Conservation (phyloP, 2,797 vertebrate species). For the Glossophaga mutica region DNA sequence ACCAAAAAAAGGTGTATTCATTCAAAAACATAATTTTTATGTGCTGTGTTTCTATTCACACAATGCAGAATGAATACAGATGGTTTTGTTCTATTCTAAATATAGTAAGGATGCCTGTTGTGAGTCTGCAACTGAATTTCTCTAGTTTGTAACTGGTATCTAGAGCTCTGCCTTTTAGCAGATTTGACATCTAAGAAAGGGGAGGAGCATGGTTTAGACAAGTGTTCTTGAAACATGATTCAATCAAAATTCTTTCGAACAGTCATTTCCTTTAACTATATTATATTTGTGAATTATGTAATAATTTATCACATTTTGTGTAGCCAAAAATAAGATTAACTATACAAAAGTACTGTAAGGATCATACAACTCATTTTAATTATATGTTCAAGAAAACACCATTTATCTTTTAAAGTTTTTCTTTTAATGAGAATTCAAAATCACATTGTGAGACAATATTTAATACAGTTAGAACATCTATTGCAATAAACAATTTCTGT, state of each 20-base stretch:
- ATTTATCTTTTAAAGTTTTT: not conserved
- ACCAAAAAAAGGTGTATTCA: not conserved
- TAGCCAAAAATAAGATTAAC: not conserved
- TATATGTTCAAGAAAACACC: not conserved
- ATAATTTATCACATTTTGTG: not conserved
- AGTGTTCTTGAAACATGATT: not conserved
- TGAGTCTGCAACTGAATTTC: not conserved
- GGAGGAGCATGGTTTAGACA: not conserved
- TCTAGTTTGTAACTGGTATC: not conserved
- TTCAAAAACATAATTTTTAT: not conserved
- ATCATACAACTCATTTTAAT: not conserved
- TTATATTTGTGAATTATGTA: not conserved
- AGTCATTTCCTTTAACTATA: not conserved
- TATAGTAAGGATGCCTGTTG: not conserved
- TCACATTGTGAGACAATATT: not conserved
- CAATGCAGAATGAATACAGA: not conserved
- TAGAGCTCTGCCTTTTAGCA: not conserved
- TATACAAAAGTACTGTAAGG: not conserved
- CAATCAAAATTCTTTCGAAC: conserved; percentile 43
- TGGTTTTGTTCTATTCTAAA: not conserved
- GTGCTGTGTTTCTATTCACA: not conserved
- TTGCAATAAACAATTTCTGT: not conserved
- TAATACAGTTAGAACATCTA: not conserved
- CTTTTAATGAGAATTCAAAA: conserved; percentile 36
- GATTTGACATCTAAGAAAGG: not conserved